Evolutionary conservation across 2,888 invertebrate species (phyloP), one percentile per base, ranked within the genome.

Genomic region (Conus canariensis): DNA sequence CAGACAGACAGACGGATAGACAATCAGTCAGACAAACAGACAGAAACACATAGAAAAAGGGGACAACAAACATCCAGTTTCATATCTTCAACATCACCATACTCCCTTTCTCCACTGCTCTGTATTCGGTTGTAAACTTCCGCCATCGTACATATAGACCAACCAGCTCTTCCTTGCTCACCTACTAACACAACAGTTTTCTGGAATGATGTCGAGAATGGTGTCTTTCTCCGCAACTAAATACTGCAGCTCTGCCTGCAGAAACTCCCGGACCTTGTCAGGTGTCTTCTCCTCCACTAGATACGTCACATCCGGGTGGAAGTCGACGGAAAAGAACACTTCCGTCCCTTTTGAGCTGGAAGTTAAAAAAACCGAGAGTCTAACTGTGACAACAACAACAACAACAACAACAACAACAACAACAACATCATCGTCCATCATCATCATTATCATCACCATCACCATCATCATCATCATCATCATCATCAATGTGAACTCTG

Each of bases 181-280:
- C 90, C 90, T 45, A 89, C 30, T 58, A 90, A 82, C 12, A 85
- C n/a, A 45, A 90, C 67, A 25, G 87, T 88, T 80, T n/a, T 89
- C 82, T 59, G 90, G 70, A 70, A 85, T 59, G 88, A 90, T 89
- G 25, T 45, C 67, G 22, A 90, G 89, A 10, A n/a, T 22, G 14
- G 85, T 70, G 19, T 67, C 30, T 25, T 30, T 86, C 30, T 70
- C 45, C 19, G 25, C 83, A 10, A 59, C 82, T 9, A 86, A 64
- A 7, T n/a, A 16, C n/a, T 70, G 64, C 19, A 90, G 82, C 58
- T 87, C 59, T 56, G 19, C 58, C 59, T 90, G 88, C 30, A 88
- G 60, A 30, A 88, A 30, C 45, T 30, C 64, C 14, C 25, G 59
- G 19, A 88, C 60, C 25, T 22, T 80, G 10, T 82, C 64, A 30